phyloP scores from a whole-genome alignment of 1,140 invertebrate species.

The Homalodisca vitripennis region DNA sequence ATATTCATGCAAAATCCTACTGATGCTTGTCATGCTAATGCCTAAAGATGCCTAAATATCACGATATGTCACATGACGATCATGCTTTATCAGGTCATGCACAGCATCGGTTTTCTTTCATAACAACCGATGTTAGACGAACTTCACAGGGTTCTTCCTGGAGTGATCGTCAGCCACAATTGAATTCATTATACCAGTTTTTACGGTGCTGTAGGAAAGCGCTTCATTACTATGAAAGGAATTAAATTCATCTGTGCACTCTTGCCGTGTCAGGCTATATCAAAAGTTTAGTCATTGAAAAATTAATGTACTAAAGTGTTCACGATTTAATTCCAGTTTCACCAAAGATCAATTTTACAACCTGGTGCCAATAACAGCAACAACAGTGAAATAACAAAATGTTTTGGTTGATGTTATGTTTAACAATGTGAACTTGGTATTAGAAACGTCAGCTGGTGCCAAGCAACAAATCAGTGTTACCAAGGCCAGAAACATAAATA shows the following conservation, averaged over 20 bases:
- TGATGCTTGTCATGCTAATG: conserved; percentile 39
- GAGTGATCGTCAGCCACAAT: conserved; percentile 36
- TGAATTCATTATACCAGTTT: conserved; percentile 36
- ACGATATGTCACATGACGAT: conserved; percentile 34
- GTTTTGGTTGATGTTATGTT: not conserved
- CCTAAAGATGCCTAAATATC: conserved; percentile 16
- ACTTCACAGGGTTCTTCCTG: conserved; percentile 39
- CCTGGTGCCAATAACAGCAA: conserved; percentile 18
- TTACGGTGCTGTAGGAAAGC: conserved; percentile 33
- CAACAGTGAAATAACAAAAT: not conserved
- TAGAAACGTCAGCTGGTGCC: conserved; percentile 20
- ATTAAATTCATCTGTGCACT: conserved; percentile 33
- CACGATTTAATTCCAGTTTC: conserved; percentile 18
- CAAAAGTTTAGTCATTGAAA: conserved; percentile 34
- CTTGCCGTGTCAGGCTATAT: conserved; percentile 31
- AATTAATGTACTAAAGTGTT: conserved; percentile 31
- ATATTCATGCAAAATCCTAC: conserved; percentile 28
- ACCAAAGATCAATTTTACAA: conserved; percentile 15
- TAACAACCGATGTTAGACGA: conserved; percentile 40
- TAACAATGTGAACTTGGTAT: not conserved
- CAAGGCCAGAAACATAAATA: conserved; percentile 26
- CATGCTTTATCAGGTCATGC: conserved; percentile 23
- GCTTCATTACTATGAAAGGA: conserved; percentile 28
- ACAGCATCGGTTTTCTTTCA: conserved; percentile 41
- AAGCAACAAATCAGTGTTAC: conserved; percentile 19